Base-by-base conservation (phyloP, 2,888 invertebrate species). In the Lucinisca nassula region DNA sequence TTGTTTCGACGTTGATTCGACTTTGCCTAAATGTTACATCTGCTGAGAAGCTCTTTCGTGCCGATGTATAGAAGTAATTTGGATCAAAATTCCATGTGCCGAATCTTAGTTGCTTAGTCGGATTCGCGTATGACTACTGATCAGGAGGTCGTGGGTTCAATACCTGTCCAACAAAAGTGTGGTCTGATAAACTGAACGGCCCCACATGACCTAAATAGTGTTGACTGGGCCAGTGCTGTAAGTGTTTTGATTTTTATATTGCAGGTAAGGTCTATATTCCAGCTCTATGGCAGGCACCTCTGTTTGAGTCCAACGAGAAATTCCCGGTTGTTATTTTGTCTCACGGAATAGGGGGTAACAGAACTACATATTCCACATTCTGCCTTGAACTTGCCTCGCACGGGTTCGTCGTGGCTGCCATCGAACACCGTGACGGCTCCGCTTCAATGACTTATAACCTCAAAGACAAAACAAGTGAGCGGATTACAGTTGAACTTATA, bases 341-440 rank as follows among this genome's bases (percentile, higher is more conserved):
- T 0, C 98, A 98, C 94, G 98, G 98, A 0, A 96, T 97, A 38
- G 97, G 97, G 0, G 97, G 97, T 0, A 97, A 97, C 92, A 95
- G 97, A 88, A 97, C 97, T 80, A 96, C 97, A n/a, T 97, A 97
- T 93, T 97, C 97, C 37, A 97, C 97, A 3, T 96, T 97, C 70
- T 97, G 97, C 93, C 96, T 97, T 70, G 97, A 98, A 91, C 94
- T 98, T 80, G 97, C 98, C 0, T 97, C 97, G 0, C 97, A 97
- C 92, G 98, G 98, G 1, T 97, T 97, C 94, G 95, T 98, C 14
- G 97, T 98, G 0, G 97, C 97, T 1, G 97, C 97, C n/a, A 93
- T 97, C 27, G 97, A 98, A 95, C 97, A 98, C 95, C 97, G 97
- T 97, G 96, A 96, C 88, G 96, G 96, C 0, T 94, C 95, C 2